A percentile compares a stretch with the other conserved stretches of the same genome.
These are phyloP conservation scores for Orientallactaga bullata DNA, from an alignment of 2,113 vertebrate genomes.

Conservation along the genomic window DNA sequence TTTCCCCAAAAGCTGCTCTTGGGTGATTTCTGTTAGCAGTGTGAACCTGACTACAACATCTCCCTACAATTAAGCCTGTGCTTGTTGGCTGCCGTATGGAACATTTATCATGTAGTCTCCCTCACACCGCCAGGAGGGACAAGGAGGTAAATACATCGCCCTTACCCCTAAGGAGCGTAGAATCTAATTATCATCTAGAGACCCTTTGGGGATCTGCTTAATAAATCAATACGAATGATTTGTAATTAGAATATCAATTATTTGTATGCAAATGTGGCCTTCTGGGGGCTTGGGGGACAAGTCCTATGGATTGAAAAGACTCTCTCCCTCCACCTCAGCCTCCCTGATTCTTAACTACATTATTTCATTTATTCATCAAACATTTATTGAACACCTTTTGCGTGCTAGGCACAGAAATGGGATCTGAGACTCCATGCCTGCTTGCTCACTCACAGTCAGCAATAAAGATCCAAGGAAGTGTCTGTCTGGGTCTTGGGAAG, in stretches of 20 bases:
- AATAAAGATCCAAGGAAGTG: not conserved
- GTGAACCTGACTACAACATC: no score
- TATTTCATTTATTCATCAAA: conserved; percentile 71
- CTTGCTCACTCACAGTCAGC: not conserved
- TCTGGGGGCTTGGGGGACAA: conserved; percentile 65
- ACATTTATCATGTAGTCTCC: not conserved
- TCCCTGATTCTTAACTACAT: conserved; percentile 74
- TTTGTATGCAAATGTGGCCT: conserved; percentile 79
- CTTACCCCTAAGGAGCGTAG: conserved; percentile 8
- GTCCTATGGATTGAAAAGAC: conserved; percentile 60
- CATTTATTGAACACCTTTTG: conserved; percentile 63
- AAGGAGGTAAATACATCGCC: conserved; percentile 23
- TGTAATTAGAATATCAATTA: conserved; percentile 83
- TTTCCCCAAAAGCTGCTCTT: no score
- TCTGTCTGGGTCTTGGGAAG: accelerated
- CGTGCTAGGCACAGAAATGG: not conserved
- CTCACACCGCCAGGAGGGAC: not conserved
- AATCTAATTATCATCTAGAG: conserved; percentile 77
- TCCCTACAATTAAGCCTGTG: not conserved
- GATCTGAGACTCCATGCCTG: not conserved
- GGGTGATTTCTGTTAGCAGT: no score
- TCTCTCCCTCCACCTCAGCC: not conserved
- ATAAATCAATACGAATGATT: conserved; percentile 83
- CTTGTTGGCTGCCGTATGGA: not conserved
- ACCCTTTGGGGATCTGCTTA: conserved; percentile 75